Base-by-base conservation (phyloP, 2,113 vertebrate genomes). In the Bubo scandiacus region DNA sequence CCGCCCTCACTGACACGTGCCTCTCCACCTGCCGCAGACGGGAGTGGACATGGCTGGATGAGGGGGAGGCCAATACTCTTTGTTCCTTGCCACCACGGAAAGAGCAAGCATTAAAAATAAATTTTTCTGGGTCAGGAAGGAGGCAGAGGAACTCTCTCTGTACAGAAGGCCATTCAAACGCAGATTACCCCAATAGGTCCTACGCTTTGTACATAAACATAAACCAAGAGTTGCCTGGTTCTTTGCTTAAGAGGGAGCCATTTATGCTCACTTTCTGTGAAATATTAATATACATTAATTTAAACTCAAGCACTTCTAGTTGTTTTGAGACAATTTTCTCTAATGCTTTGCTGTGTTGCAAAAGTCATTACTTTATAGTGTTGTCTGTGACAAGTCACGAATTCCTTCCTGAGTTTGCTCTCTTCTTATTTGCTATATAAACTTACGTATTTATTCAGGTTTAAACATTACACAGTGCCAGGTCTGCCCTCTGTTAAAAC, bases 41-140 rank as follows among this genome's bases (percentile, higher is more conserved):
- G 6, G 9, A 63, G 6, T 12, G 15, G 30, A 40, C 0, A 0
- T 68, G 5, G 5, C 14, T 0, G 0, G 30, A 26, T 0, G 0
- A 36, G 11, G 8, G 8, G 1, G 9, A 89, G 27, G 51, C 9
- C 54, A 62, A 27, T 4, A 49, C 13, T 12, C 38, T 51, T 54
- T 12, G 10, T 11, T 94, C 36, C 23, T 61, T 63, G 51, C 22
- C 38, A 42, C 8, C 7, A 22, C 0, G 1, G 13, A 70, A 74
- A 34, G 5, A 77, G 23, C 2, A 61, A 49, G 9, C 20, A 49
- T 20, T 22, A 43, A 57, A 82, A 55, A 25, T 4, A 51, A 36
- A 10, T 27, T 59, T 27, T 73, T 66, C 45, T 29, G 13, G 5
- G 34, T 0, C 2, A 8, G 8, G 27, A 66, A 91, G 45, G 6